phyloP scores from a whole-genome alignment of 2,113 vertebrate species.

The Nycticryphes semicollaris region DNA sequence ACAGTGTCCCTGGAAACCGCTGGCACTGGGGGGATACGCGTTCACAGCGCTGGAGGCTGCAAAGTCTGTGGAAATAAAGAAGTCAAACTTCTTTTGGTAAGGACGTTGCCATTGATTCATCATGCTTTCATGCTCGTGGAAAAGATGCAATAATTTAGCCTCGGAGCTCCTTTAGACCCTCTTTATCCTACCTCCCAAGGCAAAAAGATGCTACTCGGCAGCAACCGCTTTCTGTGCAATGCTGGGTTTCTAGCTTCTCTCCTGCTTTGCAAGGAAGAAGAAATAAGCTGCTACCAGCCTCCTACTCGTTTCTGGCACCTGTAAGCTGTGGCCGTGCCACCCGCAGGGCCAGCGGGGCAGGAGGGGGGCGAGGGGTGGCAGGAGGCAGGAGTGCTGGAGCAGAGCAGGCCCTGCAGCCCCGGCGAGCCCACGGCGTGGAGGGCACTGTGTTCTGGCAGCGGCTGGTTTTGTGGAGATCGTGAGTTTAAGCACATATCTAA shows the following conservation, averaged over 20 bases:
- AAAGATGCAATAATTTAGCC: background rate
- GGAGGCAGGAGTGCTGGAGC: background rate
- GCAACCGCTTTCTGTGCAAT: fast-evolving
- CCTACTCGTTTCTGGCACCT: background rate
- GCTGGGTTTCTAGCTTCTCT: background rate
- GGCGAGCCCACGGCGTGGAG: fast-evolving
- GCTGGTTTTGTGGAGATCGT: background rate
- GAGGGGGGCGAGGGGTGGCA: fast-evolving
- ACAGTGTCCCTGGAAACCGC: background rate
- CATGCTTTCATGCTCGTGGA: background rate
- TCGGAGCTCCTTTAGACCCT: background rate
- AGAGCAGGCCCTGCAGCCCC: background rate
- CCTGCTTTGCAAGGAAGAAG: background rate
- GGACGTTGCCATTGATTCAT: background rate
- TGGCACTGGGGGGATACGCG: background rate
- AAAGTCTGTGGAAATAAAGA: background rate
- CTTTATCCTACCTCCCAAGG: background rate
- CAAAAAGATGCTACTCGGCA: background rate
- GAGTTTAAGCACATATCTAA: constrained; percentile 38
- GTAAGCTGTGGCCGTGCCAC: background rate
- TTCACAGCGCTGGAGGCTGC: background rate
- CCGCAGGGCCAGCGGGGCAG: too few species aligned
- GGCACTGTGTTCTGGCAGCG: background rate
- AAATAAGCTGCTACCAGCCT: background rate
- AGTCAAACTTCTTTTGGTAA: background rate